Evolutionary conservation across 2,797 vertebrate species (phyloP).

Genomic region (Lagodon rhomboides): DNA sequence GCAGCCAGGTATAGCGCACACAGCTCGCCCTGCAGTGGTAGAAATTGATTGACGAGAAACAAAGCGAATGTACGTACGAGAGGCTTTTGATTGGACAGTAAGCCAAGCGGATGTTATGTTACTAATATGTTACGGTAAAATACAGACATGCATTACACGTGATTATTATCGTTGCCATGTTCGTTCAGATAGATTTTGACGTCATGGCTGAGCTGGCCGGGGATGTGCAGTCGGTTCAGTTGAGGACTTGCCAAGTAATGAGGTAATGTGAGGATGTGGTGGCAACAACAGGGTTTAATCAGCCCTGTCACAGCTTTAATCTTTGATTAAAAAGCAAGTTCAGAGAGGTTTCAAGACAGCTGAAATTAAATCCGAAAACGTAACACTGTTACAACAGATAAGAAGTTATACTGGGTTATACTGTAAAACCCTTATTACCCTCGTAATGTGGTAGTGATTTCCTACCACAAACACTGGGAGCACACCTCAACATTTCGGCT

Average conservation of each 20-base stretch:
- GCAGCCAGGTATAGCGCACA: not conserved
- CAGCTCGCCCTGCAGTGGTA: not conserved
- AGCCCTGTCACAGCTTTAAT: not conserved
- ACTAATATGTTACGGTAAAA: constrained; percentile 20
- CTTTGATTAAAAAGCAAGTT: constrained; percentile 20
- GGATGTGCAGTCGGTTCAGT: not conserved
- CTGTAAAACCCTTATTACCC: constrained; percentile 1
- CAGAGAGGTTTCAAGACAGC: not conserved
- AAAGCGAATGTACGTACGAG: not conserved
- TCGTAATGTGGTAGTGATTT: not conserved
- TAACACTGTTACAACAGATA: not conserved
- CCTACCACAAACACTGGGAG: not conserved
- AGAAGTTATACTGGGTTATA: not conserved
- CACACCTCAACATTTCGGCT: not conserved
- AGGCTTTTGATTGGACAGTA: constrained; percentile 11
- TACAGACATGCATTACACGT: not conserved
- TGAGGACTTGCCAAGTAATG: constrained; percentile 1
- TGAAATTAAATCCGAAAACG: not conserved
- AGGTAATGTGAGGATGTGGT: constrained; percentile 4
- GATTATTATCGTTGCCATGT: constrained; percentile 7
- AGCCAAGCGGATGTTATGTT: constrained; percentile 3
- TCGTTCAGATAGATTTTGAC: not conserved
- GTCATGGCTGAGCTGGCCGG: constrained; percentile 1
- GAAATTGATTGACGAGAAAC: constrained; percentile 22
- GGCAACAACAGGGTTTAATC: not conserved